Base-by-base conservation (phyloP, 2,113 vertebrate species). In the Larimichthys crocea region DNA sequence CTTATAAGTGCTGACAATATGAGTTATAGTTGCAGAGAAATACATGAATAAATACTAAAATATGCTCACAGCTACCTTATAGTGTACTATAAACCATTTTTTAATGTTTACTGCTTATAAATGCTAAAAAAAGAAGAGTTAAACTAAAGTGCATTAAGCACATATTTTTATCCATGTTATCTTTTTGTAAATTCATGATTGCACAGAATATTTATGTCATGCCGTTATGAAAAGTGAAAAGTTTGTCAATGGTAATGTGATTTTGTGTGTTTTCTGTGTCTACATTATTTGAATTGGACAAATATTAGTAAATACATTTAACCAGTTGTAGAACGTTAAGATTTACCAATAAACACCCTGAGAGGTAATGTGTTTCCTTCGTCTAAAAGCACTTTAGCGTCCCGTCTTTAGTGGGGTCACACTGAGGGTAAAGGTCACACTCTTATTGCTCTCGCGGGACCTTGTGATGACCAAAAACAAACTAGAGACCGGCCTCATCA, bases 401-500 rank as follows among this genome's bases (percentile, higher is more conserved):
- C 46, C 3, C 40, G 49, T 81, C 80, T 73, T 44, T 7, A 10
- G 44, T 20, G 17, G 66, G 76, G 71, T 88, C 80, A 85, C 44
- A 64, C 62, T 16, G 44, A 60, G 84, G 78, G 49, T 59, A 76
- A 88, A 89, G 68, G 82, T 86, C 80, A 52, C 48, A 53, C 80
- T 46, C 63, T 63, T 75, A 84, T 86, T 79, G 83, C 82, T 84
- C 74, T 87, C 77, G 24, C 0, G 68, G 81, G 86, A 87, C 66
- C 52, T 65, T 72, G 60, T 48, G 60, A 64, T 86, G 81, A 84
- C 79, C 86, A 79, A 59, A 75, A 80, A 77, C 82, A 87, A 82
- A 77, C 50, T 44, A 35, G 22, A 76, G 24, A 35, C 40, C 57
- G 48, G 79, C 42, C 31, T 80, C 57, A 74, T 86, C 60, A 55